Conservation (phyloP, 64 coral and sea anemone species). For the Platygyra sinensis region DNA sequence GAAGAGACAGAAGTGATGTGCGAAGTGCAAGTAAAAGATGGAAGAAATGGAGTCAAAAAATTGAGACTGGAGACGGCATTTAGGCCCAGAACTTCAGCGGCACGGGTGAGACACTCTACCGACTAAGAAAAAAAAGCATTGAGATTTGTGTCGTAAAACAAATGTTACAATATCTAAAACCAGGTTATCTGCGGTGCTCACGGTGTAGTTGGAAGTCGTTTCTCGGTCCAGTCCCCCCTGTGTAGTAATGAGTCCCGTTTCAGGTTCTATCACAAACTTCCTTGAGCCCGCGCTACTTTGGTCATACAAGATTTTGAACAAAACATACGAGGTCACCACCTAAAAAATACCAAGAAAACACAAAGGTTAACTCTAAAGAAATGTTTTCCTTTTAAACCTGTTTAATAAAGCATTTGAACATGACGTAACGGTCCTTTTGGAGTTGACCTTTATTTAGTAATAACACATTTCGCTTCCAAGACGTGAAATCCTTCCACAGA, state of each 20-base stretch:
- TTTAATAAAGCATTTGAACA: neutral
- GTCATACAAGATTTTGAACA: slow-evolving; percentile 57
- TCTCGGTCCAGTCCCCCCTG: slow-evolving; percentile 73
- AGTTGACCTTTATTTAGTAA: too few relatives aligned
- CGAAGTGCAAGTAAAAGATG: too few relatives aligned
- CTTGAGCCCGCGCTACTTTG: slow-evolving; percentile 63
- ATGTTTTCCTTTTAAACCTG: neutral
- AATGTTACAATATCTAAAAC: neutral
- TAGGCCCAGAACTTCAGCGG: too few relatives aligned
- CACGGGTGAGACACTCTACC: too few relatives aligned
- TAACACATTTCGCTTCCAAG: too few relatives aligned
- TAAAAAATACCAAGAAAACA: neutral
- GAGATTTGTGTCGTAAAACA: too few relatives aligned
- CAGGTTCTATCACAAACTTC: slow-evolving; percentile 70
- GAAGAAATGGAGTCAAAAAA: too few relatives aligned
- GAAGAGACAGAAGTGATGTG: too few relatives aligned
- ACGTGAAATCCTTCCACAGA: too few relatives aligned
- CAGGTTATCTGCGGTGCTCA: neutral
- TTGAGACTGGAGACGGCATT: too few relatives aligned
- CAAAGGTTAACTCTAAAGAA: neutral
- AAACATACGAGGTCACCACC: slow-evolving; percentile 24
- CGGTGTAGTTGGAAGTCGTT: slow-evolving; percentile 64
- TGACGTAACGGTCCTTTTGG: too few relatives aligned
- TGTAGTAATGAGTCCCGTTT: slow-evolving; percentile 64
- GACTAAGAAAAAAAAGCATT: too few relatives aligned